These are phyloP conservation scores for Artibeus lituratus DNA, from an alignment of 2,797 vertebrate genomes.

Conservation along the genomic window DNA sequence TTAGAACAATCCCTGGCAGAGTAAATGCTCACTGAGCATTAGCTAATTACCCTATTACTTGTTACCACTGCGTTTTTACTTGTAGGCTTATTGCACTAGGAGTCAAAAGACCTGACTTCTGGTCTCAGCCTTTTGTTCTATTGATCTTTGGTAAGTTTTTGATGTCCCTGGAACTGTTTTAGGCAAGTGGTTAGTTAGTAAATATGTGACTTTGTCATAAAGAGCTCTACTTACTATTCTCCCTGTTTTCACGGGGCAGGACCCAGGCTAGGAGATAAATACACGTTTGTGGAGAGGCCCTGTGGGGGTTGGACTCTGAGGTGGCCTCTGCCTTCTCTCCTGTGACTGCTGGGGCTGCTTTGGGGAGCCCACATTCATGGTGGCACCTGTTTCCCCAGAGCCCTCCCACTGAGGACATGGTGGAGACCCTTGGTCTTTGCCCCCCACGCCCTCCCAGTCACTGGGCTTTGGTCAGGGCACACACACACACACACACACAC, in stretches of 20 bases:
- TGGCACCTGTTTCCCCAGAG: background rate
- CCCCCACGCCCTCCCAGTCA: background rate
- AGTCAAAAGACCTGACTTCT: background rate
- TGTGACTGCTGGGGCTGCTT: background rate
- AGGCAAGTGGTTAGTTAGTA: background rate
- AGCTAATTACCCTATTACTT: no score
- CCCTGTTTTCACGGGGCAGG: background rate
- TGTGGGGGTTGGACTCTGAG: background rate
- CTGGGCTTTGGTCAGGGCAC: background rate
- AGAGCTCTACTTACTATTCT: background rate
- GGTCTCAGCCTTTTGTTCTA: background rate
- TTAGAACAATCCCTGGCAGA: background rate
- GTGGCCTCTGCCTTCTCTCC: background rate
- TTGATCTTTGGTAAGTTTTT: background rate
- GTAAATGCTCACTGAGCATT: background rate
- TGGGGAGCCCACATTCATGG: accelerated
- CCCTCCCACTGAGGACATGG: accelerated
- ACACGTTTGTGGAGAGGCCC: background rate
- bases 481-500: background rate
- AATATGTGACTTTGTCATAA: background rate
- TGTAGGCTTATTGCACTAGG: background rate
- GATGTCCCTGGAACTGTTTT: background rate
- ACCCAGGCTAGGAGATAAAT: background rate
- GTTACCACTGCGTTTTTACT: background rate
- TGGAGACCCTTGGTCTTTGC: background rate